Conservation (phyloP, 1,140 invertebrate species). For the Lepidurus packardi region DNA sequence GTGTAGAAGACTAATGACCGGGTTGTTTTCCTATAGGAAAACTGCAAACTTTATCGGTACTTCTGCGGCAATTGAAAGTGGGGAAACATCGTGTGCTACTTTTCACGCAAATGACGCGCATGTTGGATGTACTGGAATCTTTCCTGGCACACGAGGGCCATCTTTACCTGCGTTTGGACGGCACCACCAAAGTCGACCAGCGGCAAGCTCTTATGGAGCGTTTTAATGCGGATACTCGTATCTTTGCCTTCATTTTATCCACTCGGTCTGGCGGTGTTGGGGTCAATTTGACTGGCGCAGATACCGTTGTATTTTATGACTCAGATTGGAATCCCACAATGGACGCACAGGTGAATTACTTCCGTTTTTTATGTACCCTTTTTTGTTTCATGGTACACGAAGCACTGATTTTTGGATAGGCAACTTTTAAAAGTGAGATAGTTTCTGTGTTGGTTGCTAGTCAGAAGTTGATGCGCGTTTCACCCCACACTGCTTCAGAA, state of each 20-base stretch:
- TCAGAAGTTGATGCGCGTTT: not conserved
- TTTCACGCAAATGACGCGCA: constrained; percentile 99
- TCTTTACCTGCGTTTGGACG: constrained; percentile 93
- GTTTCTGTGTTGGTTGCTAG: too few relatives aligned
- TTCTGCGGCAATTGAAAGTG: constrained; percentile 75
- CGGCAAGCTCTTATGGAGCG: constrained; percentile 95
- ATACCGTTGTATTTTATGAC: constrained; percentile 99
- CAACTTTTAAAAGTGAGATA: too few relatives aligned
- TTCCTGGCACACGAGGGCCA: constrained; percentile 97
- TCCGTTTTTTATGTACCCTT: not conserved
- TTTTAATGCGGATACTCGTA: constrained; percentile 89
- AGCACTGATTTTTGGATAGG: too few relatives aligned
- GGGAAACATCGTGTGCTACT: constrained; percentile 89
- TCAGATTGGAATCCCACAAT: constrained; percentile 99
- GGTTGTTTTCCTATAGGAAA: constrained; percentile 45
- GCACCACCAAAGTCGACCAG: constrained; percentile 92
- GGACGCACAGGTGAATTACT: constrained; percentile 72
- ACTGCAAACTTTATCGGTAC: constrained; percentile 65
- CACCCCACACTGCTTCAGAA: not conserved
- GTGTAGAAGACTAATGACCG: not conserved
- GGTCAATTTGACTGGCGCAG: constrained; percentile 97
- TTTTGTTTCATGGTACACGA: not conserved
- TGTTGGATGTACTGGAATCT: constrained; percentile 95
- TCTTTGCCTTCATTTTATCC: constrained; percentile 97
- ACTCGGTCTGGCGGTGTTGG: constrained; percentile 97